Base-by-base conservation (phyloP, 2,888 invertebrate genomes). In the Erebia palarica region DNA sequence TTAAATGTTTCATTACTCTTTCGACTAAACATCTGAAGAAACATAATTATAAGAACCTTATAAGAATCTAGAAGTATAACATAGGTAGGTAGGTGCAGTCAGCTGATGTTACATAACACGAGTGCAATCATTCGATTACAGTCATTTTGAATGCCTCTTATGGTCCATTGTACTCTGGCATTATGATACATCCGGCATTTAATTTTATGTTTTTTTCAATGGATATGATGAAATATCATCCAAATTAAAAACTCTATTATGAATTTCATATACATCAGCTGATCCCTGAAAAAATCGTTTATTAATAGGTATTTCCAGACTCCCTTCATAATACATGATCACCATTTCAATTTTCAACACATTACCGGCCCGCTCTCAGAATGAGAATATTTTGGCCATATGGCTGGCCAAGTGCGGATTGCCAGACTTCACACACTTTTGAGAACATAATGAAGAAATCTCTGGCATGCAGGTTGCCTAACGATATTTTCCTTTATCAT, bases 91-190 rank as follows among this genome's bases (percentile, higher is more conserved):
- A 59, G 27, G 36, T 36, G 36, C 57, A 44, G 44, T 59, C 66
- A 36, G 57, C 49, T 51, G 47, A 70, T 70, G 65, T 70, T 68
- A 73, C 53, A 57, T 57, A 58, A 66, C 65, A 63, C 13, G 36
- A 65, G 64, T 61, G 77, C 75, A 75, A 76, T 74, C 75, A 76
- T 74, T 71, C 75, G 75, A 75, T 77, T 68, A 72, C 36, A 27
- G 59, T 59, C 21, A 65, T 47, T 61, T 61, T 57, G 60, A 47
- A 73, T 72, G 71, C 75, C 71, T 75, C 65, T 73, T 70, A 44
- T 36, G 21, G 36, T 47, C 13, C 47, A 36, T 47, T 21, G 51
- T 42, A 53, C 27, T 65, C 51, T 55, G 18, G 61, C 5, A 61
- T 16, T 44, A 61, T 60, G 42, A 60, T 61, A 16, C 61, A 44